A percentile compares a stretch with the other conserved stretches of the same genome.
Evolutionary conservation across 2,888 invertebrate species (phyloP).

Genomic region (Blastobasis adustella): DNA sequence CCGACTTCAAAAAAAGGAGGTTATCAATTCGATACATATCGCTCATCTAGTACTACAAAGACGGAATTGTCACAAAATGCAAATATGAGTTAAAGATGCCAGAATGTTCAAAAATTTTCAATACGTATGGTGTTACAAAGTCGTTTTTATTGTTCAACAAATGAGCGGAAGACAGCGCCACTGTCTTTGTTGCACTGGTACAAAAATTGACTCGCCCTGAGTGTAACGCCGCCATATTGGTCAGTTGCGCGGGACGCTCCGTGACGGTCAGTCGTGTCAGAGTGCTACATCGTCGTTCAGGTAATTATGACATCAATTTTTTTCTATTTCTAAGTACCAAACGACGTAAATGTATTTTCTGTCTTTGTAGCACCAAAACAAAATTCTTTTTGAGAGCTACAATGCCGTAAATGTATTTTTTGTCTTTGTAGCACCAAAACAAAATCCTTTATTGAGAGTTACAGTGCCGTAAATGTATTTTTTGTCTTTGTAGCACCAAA

Average conservation of each 20-base stretch:
- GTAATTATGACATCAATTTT: slow-evolving; percentile 8
- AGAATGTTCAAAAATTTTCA: background rate
- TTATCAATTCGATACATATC: background rate
- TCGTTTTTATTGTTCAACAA: background rate
- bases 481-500: background rate
- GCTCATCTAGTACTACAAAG: background rate
- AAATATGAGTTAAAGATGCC: background rate
- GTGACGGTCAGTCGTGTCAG: slow-evolving; percentile 2
- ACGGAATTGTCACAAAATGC: background rate
- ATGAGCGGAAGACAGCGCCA: background rate
- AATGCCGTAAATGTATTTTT: background rate
- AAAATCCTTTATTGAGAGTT: background rate
- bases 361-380: background rate
- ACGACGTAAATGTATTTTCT: background rate
- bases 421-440: background rate
- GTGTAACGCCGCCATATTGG: slow-evolving; percentile 2
- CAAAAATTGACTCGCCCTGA: background rate
- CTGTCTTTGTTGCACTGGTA: background rate
- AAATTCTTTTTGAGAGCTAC: background rate
- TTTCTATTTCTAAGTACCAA: slow-evolving; percentile 1
- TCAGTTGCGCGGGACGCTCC: slow-evolving; percentile 8
- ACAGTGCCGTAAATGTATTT: background rate
- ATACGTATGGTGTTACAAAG: background rate
- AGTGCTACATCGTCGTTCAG: slow-evolving; percentile 9
- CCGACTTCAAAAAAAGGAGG: no score